phyloP scores from a whole-genome alignment of 2,113 vertebrate genomes.

The Alosa alosa region DNA sequence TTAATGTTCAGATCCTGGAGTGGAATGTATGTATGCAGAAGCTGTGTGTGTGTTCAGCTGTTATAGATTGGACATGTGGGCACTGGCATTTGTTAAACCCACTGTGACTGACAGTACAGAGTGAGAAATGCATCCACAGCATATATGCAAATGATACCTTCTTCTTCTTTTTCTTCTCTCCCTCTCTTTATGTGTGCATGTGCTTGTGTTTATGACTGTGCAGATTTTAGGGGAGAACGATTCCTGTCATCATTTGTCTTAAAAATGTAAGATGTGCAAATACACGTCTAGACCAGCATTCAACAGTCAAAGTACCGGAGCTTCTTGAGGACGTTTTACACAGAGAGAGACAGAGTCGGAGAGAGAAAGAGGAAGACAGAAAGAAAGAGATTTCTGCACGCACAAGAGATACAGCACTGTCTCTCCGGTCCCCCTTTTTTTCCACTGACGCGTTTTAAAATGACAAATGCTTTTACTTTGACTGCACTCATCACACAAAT shows the following conservation, averaged over 20 bases:
- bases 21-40: neutral
- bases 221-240: neutral
- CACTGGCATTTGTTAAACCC: slow-evolving; percentile 17
- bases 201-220: neutral
- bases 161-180: neutral
- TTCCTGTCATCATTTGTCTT: neutral
- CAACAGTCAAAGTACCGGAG: neutral
- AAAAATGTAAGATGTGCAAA: neutral
- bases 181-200: neutral
- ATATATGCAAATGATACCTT: neutral
- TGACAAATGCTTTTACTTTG: neutral
- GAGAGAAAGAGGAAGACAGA: neutral
- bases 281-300: neutral
- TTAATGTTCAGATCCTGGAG: neutral
- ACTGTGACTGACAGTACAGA: neutral
- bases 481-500: slow-evolving; percentile 4
- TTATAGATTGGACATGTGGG: slow-evolving; percentile 8
- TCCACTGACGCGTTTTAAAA: neutral
- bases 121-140: neutral
- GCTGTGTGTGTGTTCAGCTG: neutral
- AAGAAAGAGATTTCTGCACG: neutral
- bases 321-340: neutral
- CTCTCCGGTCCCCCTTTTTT: neutral
- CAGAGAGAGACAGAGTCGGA: neutral
- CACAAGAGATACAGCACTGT: neutral